Evolutionary conservation across 2,113 vertebrate species (phyloP).

Genomic region (Bubo bubo): DNA sequence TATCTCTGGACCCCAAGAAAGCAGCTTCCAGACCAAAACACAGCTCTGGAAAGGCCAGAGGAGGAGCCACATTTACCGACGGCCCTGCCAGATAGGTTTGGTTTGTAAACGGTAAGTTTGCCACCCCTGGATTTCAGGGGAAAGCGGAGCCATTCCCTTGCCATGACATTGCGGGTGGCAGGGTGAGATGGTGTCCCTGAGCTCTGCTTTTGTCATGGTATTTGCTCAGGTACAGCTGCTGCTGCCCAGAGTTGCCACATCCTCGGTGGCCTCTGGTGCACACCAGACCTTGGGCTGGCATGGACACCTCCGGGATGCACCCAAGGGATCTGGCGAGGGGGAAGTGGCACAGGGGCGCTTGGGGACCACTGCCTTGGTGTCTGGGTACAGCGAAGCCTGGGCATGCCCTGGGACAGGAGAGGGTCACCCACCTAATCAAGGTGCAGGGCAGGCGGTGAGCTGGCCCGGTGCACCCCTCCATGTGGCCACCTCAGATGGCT

Average conservation of each 20-base stretch:
- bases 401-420: background rate
- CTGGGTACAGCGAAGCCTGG: background rate
- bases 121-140: background rate
- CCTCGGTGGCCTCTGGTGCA: fast-evolving
- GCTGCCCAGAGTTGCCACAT: background rate
- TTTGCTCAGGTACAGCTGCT: background rate
- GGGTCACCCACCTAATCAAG: too few relatives aligned
- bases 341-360: fast-evolving
- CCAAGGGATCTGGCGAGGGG: background rate
- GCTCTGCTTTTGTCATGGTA: background rate
- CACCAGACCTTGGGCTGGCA: background rate
- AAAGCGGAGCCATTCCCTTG: background rate
- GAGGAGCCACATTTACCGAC: background rate
- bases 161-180: fast-evolving
- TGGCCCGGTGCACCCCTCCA: background rate
- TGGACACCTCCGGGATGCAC: fast-evolving
- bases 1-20: background rate
- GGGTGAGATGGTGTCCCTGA: fast-evolving
- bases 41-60: background rate
- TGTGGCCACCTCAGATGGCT: background rate
- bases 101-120: background rate
- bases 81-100: background rate
- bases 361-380: background rate
- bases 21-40: background rate
- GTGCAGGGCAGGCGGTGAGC: background rate